A percentile compares a stretch with the other conserved stretches of the same genome.
Conservation (phyloP, 53 echinoderm and acorn worm species). For the Apostichopus leukothele region DNA sequence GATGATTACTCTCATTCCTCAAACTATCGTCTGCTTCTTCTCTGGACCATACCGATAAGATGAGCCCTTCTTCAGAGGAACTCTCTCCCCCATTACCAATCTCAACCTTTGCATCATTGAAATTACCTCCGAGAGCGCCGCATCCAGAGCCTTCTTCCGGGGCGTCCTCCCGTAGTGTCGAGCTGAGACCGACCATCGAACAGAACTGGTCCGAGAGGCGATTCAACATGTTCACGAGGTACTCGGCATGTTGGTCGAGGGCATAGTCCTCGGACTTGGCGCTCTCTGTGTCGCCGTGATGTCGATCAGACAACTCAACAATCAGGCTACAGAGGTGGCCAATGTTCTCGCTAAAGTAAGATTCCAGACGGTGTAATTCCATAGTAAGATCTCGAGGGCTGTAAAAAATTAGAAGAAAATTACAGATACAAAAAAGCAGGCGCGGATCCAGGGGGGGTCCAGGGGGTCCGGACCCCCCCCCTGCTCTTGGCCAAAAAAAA, state of each 20-base stretch:
- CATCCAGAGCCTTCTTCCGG: slow-evolving; percentile 14
- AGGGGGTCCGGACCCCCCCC: no score
- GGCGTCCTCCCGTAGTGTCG: slow-evolving; percentile 50
- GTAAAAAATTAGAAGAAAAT: not conserved
- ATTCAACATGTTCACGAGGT: slow-evolving; percentile 63
- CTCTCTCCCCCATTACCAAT: not conserved
- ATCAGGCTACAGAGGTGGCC: slow-evolving; percentile 68
- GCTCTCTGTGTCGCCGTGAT: slow-evolving; percentile 58
- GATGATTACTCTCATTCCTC: not conserved
- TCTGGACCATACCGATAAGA: slow-evolving; percentile 17
- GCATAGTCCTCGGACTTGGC: slow-evolving; percentile 43
- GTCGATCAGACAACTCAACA: slow-evolving; percentile 57
- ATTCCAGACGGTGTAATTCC: slow-evolving; percentile 67
- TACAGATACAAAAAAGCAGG: not conserved
- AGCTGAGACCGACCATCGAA: slow-evolving; percentile 81
- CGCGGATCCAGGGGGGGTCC: no score
- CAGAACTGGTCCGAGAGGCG: slow-evolving; percentile 84
- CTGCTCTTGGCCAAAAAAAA: no score
- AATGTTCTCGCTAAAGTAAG: slow-evolving; percentile 65
- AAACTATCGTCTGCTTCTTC: slow-evolving; percentile 9
- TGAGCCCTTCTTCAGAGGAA: slow-evolving; percentile 20
- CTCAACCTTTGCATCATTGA: not conserved
- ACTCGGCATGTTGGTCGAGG: slow-evolving; percentile 35
- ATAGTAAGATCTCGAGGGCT: slow-evolving; percentile 15
- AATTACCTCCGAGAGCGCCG: slow-evolving; percentile 7